Evolutionary conservation across 2,888 invertebrate species (phyloP).

Genomic region (Hydroisotoma schaefferi): DNA sequence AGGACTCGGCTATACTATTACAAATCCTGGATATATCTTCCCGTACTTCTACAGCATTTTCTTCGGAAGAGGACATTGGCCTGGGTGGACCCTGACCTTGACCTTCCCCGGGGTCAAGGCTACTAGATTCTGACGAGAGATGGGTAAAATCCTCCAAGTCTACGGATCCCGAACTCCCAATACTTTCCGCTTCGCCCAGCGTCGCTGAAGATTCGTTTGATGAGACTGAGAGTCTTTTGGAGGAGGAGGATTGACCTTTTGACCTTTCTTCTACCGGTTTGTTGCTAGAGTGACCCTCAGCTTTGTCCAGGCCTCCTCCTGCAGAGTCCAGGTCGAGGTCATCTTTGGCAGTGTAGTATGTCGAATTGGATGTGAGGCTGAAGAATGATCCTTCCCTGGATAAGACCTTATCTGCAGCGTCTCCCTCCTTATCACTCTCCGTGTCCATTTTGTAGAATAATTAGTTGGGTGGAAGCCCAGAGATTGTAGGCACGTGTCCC

Average conservation of each 20-base stretch:
- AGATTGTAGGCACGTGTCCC: no score
- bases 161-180: constrained; percentile 24
- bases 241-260: no score
- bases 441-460: not conserved
- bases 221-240: no score
- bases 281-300: no score
- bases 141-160: no score
- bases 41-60: constrained; percentile 24
- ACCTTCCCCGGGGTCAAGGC: not conserved
- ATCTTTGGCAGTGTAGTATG: constrained; percentile 41
- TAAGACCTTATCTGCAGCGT: not conserved
- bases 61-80: constrained; percentile 8
- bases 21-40: constrained; percentile 41
- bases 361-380: constrained; percentile 39
- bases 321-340: constrained; percentile 12
- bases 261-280: not conserved
- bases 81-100: constrained; percentile 9
- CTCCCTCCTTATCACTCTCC: no score
- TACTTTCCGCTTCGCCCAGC: constrained; percentile 33
- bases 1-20: constrained; percentile 38
- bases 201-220: constrained; percentile 25
- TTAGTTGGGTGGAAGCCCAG: no score
- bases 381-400: constrained; percentile 36
- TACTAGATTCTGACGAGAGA: no score
- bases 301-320: no score